Base-by-base conservation (phyloP, 2,888 invertebrate genomes). In the Trachelus stipa region DNA sequence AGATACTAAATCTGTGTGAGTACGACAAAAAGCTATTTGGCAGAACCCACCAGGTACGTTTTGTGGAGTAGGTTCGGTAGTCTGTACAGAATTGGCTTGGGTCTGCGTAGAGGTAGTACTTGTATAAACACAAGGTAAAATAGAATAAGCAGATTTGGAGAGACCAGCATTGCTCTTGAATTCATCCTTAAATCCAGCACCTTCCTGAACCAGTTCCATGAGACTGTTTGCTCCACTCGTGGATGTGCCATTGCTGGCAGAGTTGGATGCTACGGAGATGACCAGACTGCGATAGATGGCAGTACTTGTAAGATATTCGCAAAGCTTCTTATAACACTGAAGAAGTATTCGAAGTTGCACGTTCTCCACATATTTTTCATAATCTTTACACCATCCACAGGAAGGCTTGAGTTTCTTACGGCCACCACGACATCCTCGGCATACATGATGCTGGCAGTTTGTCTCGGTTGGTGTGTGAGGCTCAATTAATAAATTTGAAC, bases 401-500 rank as follows among this genome's bases (percentile, higher is more conserved):
- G 95, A 94, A 0, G 97, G 97, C 88, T 96, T 96, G 75, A 98
- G 93, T 90, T 96, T 95, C 92, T 97, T 97, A 84, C 96, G 94
- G 4, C 97, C 97, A 74, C 97, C 97, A 88, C 96, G 94, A 90
- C 98, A 98, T 76, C 94, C 93, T 85, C 95, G 95, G 91, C 98
- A 98, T 69, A 98, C 96, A 92, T 97, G 96, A 92, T 98, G 98
- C 91, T 96, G 96, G 92, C 98, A 98, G 82, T 94, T 95, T 4
- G 95, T 94, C 85, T 94, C 95, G 33, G 94, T 94, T 30, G 97
- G 97, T 68, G 96, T 95, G 88, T 95, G 95, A 11, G 98, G 98
- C 88, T 96, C 96, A 84, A 95, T 95, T 78, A 98, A 92, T 83
- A 98, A 93, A 89, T 96, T 95, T 81, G 96, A 95, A 92, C 98